These are phyloP conservation scores for Recurvirostra avosetta DNA, from an alignment of 2,113 vertebrate species.

Conservation along the genomic window DNA sequence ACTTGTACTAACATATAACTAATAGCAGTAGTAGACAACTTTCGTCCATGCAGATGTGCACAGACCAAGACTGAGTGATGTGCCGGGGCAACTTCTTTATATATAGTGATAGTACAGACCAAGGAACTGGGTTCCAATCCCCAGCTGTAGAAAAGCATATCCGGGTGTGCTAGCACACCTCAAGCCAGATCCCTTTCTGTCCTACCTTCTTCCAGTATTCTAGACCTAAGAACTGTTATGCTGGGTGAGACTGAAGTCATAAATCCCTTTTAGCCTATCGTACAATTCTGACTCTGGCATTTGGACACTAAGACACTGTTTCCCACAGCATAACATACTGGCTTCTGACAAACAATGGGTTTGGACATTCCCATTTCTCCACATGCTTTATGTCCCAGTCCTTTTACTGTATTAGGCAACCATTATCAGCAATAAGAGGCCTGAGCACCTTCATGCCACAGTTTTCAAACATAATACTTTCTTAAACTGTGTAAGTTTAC, in stretches of 20 bases:
- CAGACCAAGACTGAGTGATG: neutral
- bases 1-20: neutral
- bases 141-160: neutral
- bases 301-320: rapidly evolving
- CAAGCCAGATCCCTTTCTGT: neutral
- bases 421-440: neutral
- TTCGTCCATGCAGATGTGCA: neutral
- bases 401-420: neutral
- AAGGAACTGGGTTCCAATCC: neutral
- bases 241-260: neutral
- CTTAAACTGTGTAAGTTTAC: neutral
- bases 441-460: neutral
- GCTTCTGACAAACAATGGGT: neutral
- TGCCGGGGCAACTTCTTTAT: neutral
- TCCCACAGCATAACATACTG: rapidly evolving
- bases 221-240: neutral
- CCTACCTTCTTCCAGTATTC: neutral
- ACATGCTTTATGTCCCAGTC: neutral
- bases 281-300: neutral
- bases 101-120: neutral
- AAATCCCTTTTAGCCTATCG: neutral
- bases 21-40: neutral
- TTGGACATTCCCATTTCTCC: neutral
- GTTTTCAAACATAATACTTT: neutral
- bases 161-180: rapidly evolving